Conservation (phyloP, 2,113 vertebrate species). For the Tachysurus fulvidraco region DNA sequence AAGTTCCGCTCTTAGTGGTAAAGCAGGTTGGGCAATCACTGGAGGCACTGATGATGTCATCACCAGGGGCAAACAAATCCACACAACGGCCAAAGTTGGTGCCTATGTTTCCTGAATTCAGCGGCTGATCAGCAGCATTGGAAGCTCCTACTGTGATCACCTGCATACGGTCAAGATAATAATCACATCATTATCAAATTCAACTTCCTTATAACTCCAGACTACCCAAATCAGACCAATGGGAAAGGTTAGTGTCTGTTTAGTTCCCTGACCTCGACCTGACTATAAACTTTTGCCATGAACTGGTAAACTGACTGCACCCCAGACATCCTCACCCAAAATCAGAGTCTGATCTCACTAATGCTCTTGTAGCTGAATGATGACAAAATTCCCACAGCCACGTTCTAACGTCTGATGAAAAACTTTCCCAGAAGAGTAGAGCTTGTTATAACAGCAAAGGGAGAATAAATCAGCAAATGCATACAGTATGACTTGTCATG, state of each 20-base stretch:
- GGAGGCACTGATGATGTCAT: slow-evolving; percentile 85
- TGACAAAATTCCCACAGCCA: not conserved
- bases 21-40: slow-evolving; percentile 90
- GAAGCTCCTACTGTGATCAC: slow-evolving; percentile 88
- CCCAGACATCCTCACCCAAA: not conserved
- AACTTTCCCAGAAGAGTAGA: not conserved
- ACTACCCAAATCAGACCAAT: not conserved
- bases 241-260: not conserved
- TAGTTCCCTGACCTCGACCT: not conserved
- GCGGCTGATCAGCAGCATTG: slow-evolving; percentile 77
- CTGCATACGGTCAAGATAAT: slow-evolving; percentile 60
- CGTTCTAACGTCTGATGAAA: not conserved
- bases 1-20: slow-evolving; percentile 81
- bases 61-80: slow-evolving; percentile 87
- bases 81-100: slow-evolving; percentile 86
- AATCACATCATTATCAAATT: not conserved
- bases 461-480: not conserved
- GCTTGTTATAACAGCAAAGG: not conserved
- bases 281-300: not conserved
- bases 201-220: not conserved
- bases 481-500: not conserved
- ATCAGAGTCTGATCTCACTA: not conserved
- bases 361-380: not conserved
- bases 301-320: not conserved
- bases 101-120: slow-evolving; percentile 77